Conservation (phyloP, 2,113 vertebrate species). For the Campylomormyrus tamandua region DNA sequence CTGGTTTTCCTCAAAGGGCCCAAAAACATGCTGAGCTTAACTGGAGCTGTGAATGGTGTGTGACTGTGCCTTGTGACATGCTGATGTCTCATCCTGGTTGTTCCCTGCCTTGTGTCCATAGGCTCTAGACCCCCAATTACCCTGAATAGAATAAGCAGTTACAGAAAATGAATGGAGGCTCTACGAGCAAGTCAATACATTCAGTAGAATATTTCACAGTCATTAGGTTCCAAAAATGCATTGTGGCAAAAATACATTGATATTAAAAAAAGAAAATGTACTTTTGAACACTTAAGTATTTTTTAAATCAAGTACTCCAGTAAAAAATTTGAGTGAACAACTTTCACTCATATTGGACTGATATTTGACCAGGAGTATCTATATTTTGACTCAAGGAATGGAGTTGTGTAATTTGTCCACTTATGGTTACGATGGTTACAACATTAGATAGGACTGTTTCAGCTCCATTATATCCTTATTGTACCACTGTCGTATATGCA, state of each 20-base stretch:
- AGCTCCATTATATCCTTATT: not conserved
- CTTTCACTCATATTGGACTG: not conserved
- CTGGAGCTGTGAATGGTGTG: no score
- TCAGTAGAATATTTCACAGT: not conserved
- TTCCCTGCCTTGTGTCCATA: no score
- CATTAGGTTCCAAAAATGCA: not conserved
- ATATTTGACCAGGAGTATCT: not conserved
- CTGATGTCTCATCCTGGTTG: no score
- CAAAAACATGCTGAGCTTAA: no score
- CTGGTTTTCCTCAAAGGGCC: no score
- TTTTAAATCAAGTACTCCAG: not conserved
- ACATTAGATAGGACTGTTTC: not conserved
- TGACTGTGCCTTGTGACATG: no score
- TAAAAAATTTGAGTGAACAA: not conserved
- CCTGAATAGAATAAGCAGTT: no score
- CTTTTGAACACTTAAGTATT: not conserved
- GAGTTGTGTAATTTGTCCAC: not conserved
- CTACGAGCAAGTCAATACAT: not conserved
- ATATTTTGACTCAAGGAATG: not conserved
- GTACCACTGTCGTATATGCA: no score
- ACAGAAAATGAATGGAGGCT: not conserved
- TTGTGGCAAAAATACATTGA: not conserved
- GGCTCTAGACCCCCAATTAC: no score
- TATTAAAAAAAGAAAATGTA: not conserved
- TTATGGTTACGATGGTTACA: not conserved